Evolutionary conservation across 2,113 vertebrate species (phyloP), one percentile per base, ranked within the genome.

Genomic region (Tetraodon nigroviridis): DNA sequence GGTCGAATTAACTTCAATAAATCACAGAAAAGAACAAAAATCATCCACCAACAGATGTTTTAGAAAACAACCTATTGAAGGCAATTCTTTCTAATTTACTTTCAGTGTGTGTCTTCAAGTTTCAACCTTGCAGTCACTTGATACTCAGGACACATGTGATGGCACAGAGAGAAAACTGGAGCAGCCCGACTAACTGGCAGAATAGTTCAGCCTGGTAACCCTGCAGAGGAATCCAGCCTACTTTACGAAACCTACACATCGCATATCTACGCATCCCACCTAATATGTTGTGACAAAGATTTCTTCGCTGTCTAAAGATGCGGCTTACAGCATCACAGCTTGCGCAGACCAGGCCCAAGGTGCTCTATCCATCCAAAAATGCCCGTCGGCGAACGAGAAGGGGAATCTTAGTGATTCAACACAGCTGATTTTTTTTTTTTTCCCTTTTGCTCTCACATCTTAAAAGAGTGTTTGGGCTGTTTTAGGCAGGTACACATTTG

Each of bases 151-250:
- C 20, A 68, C 55, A 57, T 37, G 20, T 29, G 74, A 60, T 58
- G 57, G 45, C 52, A 55, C 55, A 55, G 51, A 63, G 32, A 69
- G 56, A 59, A 42, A 69, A 72, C 51, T 59, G 32, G 51, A 78
- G 63, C 64, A 80, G 70, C 62, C 51, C 57, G 62, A 10, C 51
- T 58, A 79, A 76, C 73, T 64, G 71, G 59, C 64, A 67, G 64
- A 78, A 55, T 53, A 77, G 75, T 76, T 64, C 61, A 73, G 76
- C 48, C 58, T 58, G 16, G 42, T 69, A 41, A 79, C 60, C 67
- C 78, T 78, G 59, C 75, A 73, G 67, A 73, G 61, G 75, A 56
- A 76, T 81, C 71, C 64, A 69, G 66, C 67, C 52, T 37, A n/a
- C 42, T 56, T 29, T 27, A n/a, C 37, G 51, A 41, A 72, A 64